Evolutionary conservation across 2,113 vertebrate species (phyloP), one percentile per base, ranked within the genome.

Genomic region (Coptodon rendalli): DNA sequence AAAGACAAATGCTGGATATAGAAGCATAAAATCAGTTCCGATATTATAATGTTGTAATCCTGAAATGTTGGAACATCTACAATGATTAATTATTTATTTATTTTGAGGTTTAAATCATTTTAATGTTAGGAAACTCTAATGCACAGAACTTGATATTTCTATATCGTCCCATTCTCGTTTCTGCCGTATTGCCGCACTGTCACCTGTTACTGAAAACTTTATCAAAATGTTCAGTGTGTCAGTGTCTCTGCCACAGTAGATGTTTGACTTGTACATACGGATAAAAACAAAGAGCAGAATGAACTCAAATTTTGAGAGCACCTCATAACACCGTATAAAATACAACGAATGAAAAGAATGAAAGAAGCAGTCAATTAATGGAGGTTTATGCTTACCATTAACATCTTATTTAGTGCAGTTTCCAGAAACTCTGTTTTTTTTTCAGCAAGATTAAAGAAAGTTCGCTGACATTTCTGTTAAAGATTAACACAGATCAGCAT

Each of bases 351-450:
- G 14, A 34, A 34, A 54, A 22, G 5, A 54, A 34, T 56, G 19
- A 56, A 56, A 56, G 2, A 40, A 54, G 52, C 50, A 54, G n/a
- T 5, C 13, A 16, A 22, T 56, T 10, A 48, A 80, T 63, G 2
- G n/a, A 63, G 43, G 19, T 12, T 52, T 17, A 11, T 63, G 6
- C 59, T 63, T 82, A 82, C 81, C 81, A 50, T 63, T 66, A 66
- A 50, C 5, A 31, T 66, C 57, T 31, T 36, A n/a, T 50, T 48
- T 82, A 34, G 43, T 82, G 7, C 57, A 52, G 29, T 16, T 50
- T 63, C 59, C 59, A 63, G 29, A 66, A 50, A 66, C 81, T 36
- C 43, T 22, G 9, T 11, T 24, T 9, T 29, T 16, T 81, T 50
- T 36, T 6, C 43, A 82, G 59, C 19, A 17, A 11, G 57, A 4